Base-by-base conservation (phyloP, 2,888 invertebrate genomes). In the Tetragnatha montana region DNA sequence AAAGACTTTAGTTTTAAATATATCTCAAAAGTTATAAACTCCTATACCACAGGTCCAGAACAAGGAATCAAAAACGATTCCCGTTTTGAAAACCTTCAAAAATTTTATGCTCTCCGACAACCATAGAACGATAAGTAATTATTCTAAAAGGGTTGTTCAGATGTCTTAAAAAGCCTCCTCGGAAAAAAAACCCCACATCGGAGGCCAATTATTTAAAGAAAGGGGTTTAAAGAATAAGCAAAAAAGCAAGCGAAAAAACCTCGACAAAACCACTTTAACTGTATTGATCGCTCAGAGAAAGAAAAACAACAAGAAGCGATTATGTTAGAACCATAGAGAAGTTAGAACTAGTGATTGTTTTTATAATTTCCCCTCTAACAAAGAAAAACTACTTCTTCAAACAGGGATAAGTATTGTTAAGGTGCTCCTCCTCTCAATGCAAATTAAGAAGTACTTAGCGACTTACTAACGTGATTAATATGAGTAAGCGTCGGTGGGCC, bases 391-490 rank as follows among this genome's bases (percentile, higher is more conserved):
- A 69, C 69, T 80, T 69, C 50, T n/a, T n/a, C n/a, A n/a, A 74
- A 74, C 50, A 35, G 60, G 73, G 51, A 81, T 50, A 49, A 50
- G 70, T 47, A 70, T 70, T 81, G 70, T 81, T 81, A 70, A 71
- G 70, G 74, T 73, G 49, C 82, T 22, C 71, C 82, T 22, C 71
- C 60, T 82, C 35, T 35, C 51, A 82, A 82, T 74, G 74, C 22
- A 82, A 82, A 82, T 82, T 82, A 82, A 82, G 81, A 73, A 49
- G 82, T 82, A 82, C 82, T 82, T 17, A 74, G 73, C 73, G 82
- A 82, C 82, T 82, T 82, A 74, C 74, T 60, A 82, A 81, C 81
- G 22, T 81, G 71, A 81, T 81, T 81, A 81, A 81, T 71, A 81
- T 50, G 50, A 49, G 19, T 73, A 60, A 17, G 73, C 51, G 22